These are phyloP conservation scores for Amphipoea oculea DNA, from an alignment of 2,888 invertebrate genomes.

Conservation along the genomic window DNA sequence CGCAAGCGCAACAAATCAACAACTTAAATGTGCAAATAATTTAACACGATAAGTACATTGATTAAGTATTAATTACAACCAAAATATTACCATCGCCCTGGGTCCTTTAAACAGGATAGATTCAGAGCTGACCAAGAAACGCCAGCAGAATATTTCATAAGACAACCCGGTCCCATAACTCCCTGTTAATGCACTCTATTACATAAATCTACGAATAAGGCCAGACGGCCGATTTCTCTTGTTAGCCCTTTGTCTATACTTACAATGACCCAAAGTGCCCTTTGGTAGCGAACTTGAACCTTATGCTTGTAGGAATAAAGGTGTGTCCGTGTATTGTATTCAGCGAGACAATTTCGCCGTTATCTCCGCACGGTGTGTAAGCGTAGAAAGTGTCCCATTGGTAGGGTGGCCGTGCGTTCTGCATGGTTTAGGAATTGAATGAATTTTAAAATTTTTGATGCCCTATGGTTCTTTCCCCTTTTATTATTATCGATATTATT, in stretches of 20 bases:
- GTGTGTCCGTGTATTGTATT: conserved; percentile 70
- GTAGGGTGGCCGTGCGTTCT: conserved; percentile 71
- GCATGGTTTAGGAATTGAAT: conserved; percentile 21
- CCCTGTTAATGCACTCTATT: conserved; percentile 65
- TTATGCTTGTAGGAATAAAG: conserved; percentile 71
- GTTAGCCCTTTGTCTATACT: conserved; percentile 75
- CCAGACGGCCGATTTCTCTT: conserved; percentile 79
- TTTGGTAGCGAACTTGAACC: conserved; percentile 71
- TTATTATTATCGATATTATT: neutral
- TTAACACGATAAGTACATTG: neutral
- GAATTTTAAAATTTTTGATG: neutral
- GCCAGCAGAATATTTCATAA: conserved; percentile 62
- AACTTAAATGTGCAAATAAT: neutral
- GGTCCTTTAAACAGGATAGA: conserved; percentile 9
- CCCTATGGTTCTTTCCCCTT: neutral
- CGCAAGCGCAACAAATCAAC: neutral
- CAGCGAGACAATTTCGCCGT: conserved; percentile 76
- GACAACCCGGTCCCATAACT: conserved; percentile 58
- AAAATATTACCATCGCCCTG: conserved; percentile 10
- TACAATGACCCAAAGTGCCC: conserved; percentile 66
- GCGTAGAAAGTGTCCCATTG: conserved; percentile 85
- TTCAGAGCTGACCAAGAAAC: conserved; percentile 35
- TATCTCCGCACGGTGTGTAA: conserved; percentile 79
- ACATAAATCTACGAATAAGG: conserved; percentile 80
- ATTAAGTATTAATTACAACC: conserved; percentile 30